These are phyloP conservation scores for Schizopygopsis pylzovi DNA, from an alignment of 2,797 vertebrate genomes.

Conservation along the genomic window DNA sequence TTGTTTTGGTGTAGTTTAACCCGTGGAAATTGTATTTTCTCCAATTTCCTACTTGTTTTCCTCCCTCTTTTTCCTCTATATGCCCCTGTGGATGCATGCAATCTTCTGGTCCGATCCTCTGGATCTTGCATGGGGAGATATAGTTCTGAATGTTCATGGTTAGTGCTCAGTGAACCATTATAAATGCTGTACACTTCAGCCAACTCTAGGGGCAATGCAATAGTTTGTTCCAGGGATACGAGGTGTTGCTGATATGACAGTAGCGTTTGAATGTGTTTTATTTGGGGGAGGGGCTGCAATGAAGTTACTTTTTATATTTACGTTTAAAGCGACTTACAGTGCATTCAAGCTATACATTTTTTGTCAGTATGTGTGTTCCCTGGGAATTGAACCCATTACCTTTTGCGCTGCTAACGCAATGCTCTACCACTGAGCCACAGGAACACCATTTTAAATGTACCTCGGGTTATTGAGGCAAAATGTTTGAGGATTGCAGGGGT, in stretches of 20 bases:
- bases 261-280: neutral
- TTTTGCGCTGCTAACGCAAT: too few species aligned
- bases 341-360: too few species aligned
- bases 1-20: neutral
- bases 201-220: conserved; percentile 23
- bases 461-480: neutral
- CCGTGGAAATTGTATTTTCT: conserved; percentile 47
- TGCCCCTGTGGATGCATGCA: conserved; percentile 67
- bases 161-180: conserved; percentile 22
- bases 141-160: conserved; percentile 67
- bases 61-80: conserved; percentile 57
- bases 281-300: conserved; percentile 2
- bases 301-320: conserved; percentile 9
- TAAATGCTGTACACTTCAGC: conserved; percentile 7
- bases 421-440: too few species aligned
- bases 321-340: too few species aligned
- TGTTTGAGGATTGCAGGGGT: conserved; percentile 3
- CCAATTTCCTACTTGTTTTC: conserved; percentile 59
- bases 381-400: too few species aligned
- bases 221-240: neutral
- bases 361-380: too few species aligned
- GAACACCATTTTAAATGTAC: conserved; percentile 5
- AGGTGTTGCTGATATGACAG: conserved; percentile 1
- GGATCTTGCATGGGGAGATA: conserved; percentile 69
- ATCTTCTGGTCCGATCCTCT: conserved; percentile 61